A percentile compares a stretch with the other conserved stretches of the same genome.
Conservation (phyloP, 1,140 invertebrate species). For the Ctenoplectra terminalis region DNA sequence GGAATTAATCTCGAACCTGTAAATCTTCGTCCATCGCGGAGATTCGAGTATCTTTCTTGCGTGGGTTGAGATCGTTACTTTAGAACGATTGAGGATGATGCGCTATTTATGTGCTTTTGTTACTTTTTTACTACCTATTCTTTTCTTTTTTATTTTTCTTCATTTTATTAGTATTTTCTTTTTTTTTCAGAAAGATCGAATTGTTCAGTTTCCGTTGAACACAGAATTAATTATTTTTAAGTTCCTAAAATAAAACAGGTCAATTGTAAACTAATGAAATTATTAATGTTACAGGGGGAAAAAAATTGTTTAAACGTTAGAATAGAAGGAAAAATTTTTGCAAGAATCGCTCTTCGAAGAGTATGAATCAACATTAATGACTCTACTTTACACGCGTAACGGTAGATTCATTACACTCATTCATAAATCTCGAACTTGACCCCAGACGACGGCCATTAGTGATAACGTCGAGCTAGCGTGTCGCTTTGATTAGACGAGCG, state of each 20-base stretch:
- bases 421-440: constrained; percentile 36
- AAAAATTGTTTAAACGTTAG: too few species aligned
- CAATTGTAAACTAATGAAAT: too few species aligned
- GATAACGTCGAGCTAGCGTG: constrained; percentile 22
- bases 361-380: constrained; percentile 2
- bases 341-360: too few species aligned
- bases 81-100: neutral
- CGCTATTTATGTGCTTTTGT: neutral
- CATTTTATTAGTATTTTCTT: too few species aligned
- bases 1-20: constrained; percentile 25
- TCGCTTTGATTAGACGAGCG: constrained; percentile 42
- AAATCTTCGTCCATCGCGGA: constrained; percentile 9
- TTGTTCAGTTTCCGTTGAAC: too few species aligned
- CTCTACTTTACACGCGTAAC: neutral
- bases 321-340: too few species aligned
- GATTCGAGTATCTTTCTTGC: neutral
- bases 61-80: neutral
- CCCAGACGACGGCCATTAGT: constrained; percentile 11
- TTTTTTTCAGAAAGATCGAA: too few species aligned
- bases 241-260: too few species aligned
- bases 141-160: neutral
- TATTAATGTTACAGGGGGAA: too few species aligned
- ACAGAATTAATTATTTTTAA: too few species aligned
- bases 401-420: constrained; percentile 19
- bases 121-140: too few species aligned